Percentiles rank a stretch among this genome's conserved stretches.
These are phyloP conservation scores for Ceratotherium simum DNA, from an alignment of 2,113 vertebrate genomes.

Conservation along the genomic window DNA sequence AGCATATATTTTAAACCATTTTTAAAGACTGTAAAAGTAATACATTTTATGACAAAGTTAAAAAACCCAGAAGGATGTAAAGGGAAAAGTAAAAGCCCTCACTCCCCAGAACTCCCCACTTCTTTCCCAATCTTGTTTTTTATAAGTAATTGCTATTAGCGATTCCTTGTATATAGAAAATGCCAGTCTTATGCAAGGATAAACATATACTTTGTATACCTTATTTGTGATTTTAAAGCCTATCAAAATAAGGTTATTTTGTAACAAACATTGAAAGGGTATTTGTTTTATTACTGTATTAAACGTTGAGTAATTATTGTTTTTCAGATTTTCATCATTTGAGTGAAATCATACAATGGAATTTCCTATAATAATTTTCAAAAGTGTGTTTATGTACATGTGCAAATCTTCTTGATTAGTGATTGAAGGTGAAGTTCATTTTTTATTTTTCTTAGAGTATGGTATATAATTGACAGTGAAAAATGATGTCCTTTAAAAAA, in stretches of 20 bases:
- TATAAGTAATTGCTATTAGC: neutral
- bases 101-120: neutral
- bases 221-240: constrained; percentile 8
- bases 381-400: neutral
- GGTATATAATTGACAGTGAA: constrained; percentile 2
- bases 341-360: neutral
- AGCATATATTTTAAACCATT: neutral
- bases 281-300: constrained; percentile 35
- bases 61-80: neutral
- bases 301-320: neutral
- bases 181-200: neutral
- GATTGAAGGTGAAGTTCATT: neutral
- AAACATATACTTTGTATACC: neutral
- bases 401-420: constrained; percentile 45
- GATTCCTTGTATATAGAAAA: constrained; percentile 39
- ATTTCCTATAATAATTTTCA: neutral
- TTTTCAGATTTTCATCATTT: constrained; percentile 39
- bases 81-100: neutral
- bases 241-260: constrained; percentile 52
- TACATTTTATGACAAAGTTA: constrained; percentile 28
- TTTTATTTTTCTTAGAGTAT: neutral
- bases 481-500: constrained; percentile 23
- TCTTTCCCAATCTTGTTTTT: neutral
- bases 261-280: constrained; percentile 8
- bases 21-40: neutral